Evolutionary conservation across 1,140 invertebrate genomes (phyloP).

Genomic region (Drosophila seguyi): DNA sequence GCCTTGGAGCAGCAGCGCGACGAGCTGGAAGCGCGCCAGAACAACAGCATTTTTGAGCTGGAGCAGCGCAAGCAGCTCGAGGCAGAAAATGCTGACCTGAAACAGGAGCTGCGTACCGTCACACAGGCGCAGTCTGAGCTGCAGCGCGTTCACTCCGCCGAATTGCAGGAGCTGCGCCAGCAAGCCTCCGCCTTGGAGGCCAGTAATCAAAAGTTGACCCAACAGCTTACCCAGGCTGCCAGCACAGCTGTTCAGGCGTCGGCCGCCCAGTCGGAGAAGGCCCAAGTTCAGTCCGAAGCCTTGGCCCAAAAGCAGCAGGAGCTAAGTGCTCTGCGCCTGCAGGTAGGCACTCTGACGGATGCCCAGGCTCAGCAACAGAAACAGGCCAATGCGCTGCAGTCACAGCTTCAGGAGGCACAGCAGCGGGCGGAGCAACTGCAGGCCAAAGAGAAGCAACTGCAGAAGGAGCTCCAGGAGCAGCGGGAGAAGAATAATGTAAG

Average conservation of each 20-base stretch:
- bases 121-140: conserved; percentile 58
- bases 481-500: conserved; percentile 92
- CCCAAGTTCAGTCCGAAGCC: conserved; percentile 51
- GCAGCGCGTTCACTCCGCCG: conserved; percentile 51
- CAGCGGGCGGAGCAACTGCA: conserved; percentile 60
- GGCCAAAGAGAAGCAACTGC: conserved; percentile 68
- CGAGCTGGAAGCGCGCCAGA: conserved; percentile 74
- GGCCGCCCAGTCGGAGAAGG: conserved; percentile 67
- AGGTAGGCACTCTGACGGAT: conserved; percentile 42
- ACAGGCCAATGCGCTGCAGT: conserved; percentile 52
- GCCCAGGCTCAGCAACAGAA: conserved; percentile 56
- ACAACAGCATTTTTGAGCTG: conserved; percentile 78
- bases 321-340: conserved; percentile 43
- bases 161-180: conserved; percentile 62
- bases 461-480: conserved; percentile 88
- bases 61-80: conserved; percentile 76
- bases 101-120: conserved; percentile 73
- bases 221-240: conserved; percentile 56
- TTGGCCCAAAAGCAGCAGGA: conserved; percentile 48
- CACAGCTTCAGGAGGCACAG: conserved; percentile 68
- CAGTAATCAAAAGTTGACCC: conserved; percentile 47
- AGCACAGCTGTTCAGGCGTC: conserved; percentile 50
- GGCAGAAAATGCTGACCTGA: conserved; percentile 67
- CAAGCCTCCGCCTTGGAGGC: conserved; percentile 41
- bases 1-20: conserved; percentile 75